Percentiles rank a stretch among this genome's conserved stretches.
These are phyloP conservation scores for Helicolenus hilgendorfi DNA, from an alignment of 2,797 vertebrate genomes.

Conservation along the genomic window DNA sequence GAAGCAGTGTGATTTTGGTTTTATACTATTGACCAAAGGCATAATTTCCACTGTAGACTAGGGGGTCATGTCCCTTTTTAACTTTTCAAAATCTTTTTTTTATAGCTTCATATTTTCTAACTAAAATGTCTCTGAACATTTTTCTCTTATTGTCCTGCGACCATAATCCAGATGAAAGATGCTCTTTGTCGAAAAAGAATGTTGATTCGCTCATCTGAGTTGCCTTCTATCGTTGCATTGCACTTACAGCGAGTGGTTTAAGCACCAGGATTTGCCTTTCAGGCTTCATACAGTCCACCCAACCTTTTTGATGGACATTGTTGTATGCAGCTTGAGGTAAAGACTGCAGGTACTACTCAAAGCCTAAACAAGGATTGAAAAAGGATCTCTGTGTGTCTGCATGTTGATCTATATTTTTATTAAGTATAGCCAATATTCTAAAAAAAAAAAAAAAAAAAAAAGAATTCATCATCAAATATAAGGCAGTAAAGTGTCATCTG, in stretches of 20 bases:
- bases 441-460: fast-evolving
- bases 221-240: not conserved
- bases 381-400: not conserved
- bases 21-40: not conserved
- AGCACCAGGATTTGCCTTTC: not conserved
- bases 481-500: not conserved
- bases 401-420: not conserved
- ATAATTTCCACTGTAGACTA: not conserved
- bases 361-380: not conserved
- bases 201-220: not conserved
- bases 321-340: not conserved
- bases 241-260: not conserved
- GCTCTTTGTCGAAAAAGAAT: not conserved
- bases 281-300: not conserved
- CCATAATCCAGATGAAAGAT: not conserved
- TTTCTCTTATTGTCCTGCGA: not conserved
- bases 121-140: not conserved
- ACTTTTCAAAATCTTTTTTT: not conserved
- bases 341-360: not conserved
- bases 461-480: not conserved
- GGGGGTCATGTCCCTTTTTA: fast-evolving
- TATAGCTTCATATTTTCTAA: not conserved
- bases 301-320: not conserved
- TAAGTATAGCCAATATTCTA: not conserved
- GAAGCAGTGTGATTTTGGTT: not conserved